Conservation (phyloP, 2,888 invertebrate genomes). For the Lacanobia oleracea region DNA sequence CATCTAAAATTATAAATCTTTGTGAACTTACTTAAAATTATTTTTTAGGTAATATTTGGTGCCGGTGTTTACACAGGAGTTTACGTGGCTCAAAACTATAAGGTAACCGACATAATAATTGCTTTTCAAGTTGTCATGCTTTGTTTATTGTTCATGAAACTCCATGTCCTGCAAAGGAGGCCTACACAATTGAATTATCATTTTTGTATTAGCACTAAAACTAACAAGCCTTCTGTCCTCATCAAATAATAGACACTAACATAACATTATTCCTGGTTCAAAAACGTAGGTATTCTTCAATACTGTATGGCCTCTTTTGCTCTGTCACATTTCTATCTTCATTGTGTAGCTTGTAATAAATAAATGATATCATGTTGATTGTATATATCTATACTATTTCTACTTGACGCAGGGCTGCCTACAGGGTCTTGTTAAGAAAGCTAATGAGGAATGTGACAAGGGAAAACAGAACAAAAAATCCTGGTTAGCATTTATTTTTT, state of each 20-base stretch:
- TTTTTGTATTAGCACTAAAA: not conserved
- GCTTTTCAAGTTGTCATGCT: not conserved
- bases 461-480: slow-evolving; percentile 73
- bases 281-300: slow-evolving; percentile 20
- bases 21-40: slow-evolving; percentile 20
- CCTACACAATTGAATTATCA: slow-evolving; percentile 35
- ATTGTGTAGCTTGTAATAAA: slow-evolving; percentile 4
- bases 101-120: slow-evolving; percentile 70
- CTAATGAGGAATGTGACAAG: slow-evolving; percentile 77
- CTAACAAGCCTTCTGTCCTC: not conserved
- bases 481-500: slow-evolving; percentile 81
- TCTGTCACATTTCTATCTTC: slow-evolving; percentile 47
- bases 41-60: slow-evolving; percentile 92
- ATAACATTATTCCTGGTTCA: slow-evolving; percentile 63
- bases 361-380: slow-evolving; percentile 8
- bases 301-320: slow-evolving; percentile 74
- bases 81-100: slow-evolving; percentile 92
- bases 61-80: slow-evolving; percentile 94
- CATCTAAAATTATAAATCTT: not conserved
- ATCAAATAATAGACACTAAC: slow-evolving; percentile 1
- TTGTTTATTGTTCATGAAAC: slow-evolving; percentile 13
- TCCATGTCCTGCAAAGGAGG: slow-evolving; percentile 57
- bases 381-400: slow-evolving; percentile 47
- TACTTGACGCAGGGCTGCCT: slow-evolving; percentile 79
- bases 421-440: slow-evolving; percentile 77